Conservation (phyloP, 2,888 invertebrate species). For the Crematogaster levior region DNA sequence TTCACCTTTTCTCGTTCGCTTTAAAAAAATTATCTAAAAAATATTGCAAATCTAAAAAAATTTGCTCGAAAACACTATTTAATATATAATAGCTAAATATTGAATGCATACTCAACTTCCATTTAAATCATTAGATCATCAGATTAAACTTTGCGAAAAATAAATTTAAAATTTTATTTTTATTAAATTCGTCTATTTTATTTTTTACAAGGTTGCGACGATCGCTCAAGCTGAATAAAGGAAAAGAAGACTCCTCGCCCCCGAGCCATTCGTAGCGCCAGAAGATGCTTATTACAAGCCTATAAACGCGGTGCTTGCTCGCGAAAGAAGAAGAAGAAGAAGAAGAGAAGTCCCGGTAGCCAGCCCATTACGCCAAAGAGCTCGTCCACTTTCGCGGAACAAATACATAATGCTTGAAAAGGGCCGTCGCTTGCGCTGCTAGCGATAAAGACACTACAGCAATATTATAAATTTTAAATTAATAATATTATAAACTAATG, state of each 20-base stretch:
- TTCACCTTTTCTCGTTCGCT: constrained; percentile 35
- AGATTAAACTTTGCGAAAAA: not conserved
- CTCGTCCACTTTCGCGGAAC: constrained; percentile 45
- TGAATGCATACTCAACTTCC: not conserved
- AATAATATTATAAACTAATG: not conserved
- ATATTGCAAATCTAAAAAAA: not conserved
- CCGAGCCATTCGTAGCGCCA: constrained; percentile 50
- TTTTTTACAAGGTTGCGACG: not conserved
- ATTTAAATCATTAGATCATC: not conserved
- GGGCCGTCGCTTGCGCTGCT: not conserved
- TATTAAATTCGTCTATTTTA: not conserved
- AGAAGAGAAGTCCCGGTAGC: constrained; percentile 41
- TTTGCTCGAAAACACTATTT: not conserved
- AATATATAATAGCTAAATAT: not conserved
- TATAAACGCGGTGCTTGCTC: constrained; percentile 64
- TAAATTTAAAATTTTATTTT: not conserved
- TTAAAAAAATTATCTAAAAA: constrained; percentile 20
- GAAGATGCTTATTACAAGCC: constrained; percentile 66
- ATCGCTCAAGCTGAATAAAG: not conserved
- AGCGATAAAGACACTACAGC: not conserved
- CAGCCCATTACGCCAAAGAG: constrained; percentile 45
- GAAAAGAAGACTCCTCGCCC: constrained; percentile 40
- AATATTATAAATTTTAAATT: not conserved
- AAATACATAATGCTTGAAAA: constrained; percentile 40
- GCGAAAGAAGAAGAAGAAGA: constrained; percentile 35